Conservation (phyloP, 2,888 invertebrate species). For the Xestia xanthographa region DNA sequence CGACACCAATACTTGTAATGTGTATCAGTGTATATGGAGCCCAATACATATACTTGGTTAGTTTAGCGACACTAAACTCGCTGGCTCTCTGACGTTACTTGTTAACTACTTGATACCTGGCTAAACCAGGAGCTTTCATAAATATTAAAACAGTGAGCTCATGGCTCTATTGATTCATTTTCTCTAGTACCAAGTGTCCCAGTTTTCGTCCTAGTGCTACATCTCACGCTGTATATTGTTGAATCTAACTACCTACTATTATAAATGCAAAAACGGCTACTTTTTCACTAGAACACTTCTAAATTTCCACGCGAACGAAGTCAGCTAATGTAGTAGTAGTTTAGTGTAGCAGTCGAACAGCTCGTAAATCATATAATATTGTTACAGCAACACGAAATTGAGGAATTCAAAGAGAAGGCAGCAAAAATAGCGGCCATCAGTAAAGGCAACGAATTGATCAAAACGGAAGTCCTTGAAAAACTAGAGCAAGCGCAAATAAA, state of each 20-base stretch:
- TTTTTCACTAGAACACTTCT: too few species aligned
- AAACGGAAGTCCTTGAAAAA: conserved; percentile 78
- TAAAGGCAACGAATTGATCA: conserved; percentile 74
- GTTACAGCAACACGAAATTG: conserved; percentile 81
- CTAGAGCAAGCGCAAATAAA: conserved; percentile 74
- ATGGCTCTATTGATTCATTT: neutral
- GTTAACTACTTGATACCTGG: neutral
- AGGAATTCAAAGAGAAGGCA: conserved; percentile 80
- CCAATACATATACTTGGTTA: neutral
- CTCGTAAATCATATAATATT: conserved; percentile 17
- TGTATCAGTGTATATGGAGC: neutral
- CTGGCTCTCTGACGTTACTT: neutral
- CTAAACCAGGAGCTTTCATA: neutral
- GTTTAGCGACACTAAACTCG: neutral
- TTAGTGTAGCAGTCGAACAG: neutral
- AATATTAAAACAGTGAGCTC: neutral
- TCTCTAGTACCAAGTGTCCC: neutral
- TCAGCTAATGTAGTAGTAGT: neutral
- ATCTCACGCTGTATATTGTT: neutral
- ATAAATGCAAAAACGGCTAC: neutral
- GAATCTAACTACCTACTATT: neutral
- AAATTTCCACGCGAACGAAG: neutral
- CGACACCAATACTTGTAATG: neutral
- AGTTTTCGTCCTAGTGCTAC: neutral
- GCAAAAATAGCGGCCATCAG: conserved; percentile 81